These are phyloP conservation scores for Tridacna crocea DNA, from an alignment of 2,888 invertebrate genomes.

Conservation along the genomic window DNA sequence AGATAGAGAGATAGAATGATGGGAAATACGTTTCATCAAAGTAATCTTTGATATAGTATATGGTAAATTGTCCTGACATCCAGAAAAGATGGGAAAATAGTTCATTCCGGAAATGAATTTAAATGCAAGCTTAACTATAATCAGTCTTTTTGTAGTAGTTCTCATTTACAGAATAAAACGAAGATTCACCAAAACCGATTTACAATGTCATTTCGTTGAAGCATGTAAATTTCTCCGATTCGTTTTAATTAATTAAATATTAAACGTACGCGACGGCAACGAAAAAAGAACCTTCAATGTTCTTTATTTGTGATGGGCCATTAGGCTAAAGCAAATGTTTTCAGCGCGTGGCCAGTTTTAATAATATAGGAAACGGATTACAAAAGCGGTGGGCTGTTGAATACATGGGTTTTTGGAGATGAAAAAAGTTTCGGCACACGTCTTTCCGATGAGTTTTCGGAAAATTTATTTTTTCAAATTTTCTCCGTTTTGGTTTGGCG, in stretches of 20 bases:
- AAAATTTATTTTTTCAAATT: constrained; percentile 14
- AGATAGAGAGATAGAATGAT: too few species aligned
- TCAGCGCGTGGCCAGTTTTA: constrained; percentile 21
- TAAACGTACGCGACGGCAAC: constrained; percentile 28
- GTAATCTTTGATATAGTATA: too few species aligned
- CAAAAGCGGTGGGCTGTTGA: constrained; percentile 18
- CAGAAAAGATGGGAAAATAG: background rate
- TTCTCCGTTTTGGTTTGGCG: constrained; percentile 2
- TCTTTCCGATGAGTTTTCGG: constrained; percentile 1
- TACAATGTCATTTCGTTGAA: constrained; percentile 23
- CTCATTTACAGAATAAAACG: background rate
- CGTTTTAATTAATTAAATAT: constrained; percentile 36
- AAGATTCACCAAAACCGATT: constrained; percentile 1
- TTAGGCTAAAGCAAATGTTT: constrained; percentile 26
- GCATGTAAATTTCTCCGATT: constrained; percentile 11
- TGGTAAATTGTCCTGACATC: too few species aligned
- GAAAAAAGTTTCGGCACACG: constrained; percentile 9
- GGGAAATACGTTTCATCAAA: too few species aligned
- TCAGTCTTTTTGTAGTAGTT: background rate
- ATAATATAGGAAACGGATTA: constrained; percentile 24
- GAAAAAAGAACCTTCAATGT: constrained; percentile 7
- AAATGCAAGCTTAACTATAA: constrained; percentile 24
- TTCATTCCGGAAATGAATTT: constrained; percentile 34
- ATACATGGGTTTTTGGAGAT: constrained; percentile 3
- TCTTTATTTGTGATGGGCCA: constrained; percentile 21